Evolutionary conservation across 2,113 vertebrate species (phyloP), one percentile per base, ranked within the genome.

Genomic region (Varanus salvator): DNA sequence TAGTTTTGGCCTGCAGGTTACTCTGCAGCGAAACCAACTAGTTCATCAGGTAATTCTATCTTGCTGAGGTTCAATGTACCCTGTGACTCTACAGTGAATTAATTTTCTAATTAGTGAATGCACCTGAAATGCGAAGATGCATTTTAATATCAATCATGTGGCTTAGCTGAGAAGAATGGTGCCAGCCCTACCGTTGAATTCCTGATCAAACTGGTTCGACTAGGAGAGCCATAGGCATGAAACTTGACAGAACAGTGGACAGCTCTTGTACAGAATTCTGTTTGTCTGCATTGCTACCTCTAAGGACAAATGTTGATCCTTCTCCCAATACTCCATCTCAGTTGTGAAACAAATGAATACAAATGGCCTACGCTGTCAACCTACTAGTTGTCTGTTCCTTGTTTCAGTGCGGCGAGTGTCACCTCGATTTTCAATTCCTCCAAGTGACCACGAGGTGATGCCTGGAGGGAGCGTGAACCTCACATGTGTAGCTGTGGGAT

Each of bases 391-490:
- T 96, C 93, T 96, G 94, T 95, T 97, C 96, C 97, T 97, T 97
- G 95, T 96, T 96, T 87, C 98, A 99, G 99, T 99, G 94, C 98
- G 99, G 14, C 98, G 98, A 7, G 98, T 99, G 93, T 98, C 99
- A 84, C 99, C 99, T 76, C 98, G 99, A 92, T 99, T 99, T 97
- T 99, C 99, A 95, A 99, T 99, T 95, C 99, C 99, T 91, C 99
- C 99, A 34, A 98, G 97, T 96, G 98, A 98, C 97, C 98, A 99
- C 0, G 98, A 99, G 96, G 99, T 99, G 95, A 99, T 99, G 99
- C 99, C 99, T 0, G 98, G 98, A 0, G 99, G 99, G 95, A 98
- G 98, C 0, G 97, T 99, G 93, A 99, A 99, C 97, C 98, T 99
- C 90, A 99, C 99, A 0, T 99, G 99, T 0, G 99, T 99, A 78